Evolutionary conservation across 2,888 invertebrate genomes (phyloP), one percentile per base, ranked within the genome.

Genomic region (Epinotia bilunana): DNA sequence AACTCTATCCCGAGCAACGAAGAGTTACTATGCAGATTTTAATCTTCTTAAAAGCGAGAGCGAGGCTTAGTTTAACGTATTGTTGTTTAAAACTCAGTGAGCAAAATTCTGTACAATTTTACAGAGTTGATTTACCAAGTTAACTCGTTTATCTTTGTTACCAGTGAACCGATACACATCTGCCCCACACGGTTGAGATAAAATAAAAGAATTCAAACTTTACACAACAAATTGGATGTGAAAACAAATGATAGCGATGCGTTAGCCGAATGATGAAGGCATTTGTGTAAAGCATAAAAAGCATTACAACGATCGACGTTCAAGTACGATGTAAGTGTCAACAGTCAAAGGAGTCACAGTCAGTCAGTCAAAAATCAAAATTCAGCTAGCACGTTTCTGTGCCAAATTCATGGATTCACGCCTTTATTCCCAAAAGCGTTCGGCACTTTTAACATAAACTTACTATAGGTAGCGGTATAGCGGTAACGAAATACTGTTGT

Each of bases 41-140:
- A 90, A 91, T 90, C 84, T 87, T 79, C 84, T 87, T 90, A 88
- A 90, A 87, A 89, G 87, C 87, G 75, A 58, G 73, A 80, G 81
- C 84, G 84, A 74, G 77, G 72, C 72, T 62, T 70, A 76, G 76
- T 77, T 76, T 77, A 78, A 75, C 74, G 76, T 82, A 80, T 82
- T 81, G 83, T 84, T 79, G 81, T 80, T 79, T 81, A 81, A 79
- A 83, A 81, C 76, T 78, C 76, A 73, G 76, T 74, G 77, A 55
- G 12, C 62, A 55, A 57, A 72, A 57, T 64, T 18, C 58, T n/a
- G 9, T 58, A 60, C 62, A 73, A 71, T 65, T 23, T 33, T 68
- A 61, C 55, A 49, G 65, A n/a, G n/a, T 7, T 28, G 64, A 62
- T 12, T 63, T 64, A 39, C 62, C 7, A 33, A 61, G 33, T 61